Conservation (phyloP, 2,888 invertebrate genomes). For the Horisme vitalbata region DNA sequence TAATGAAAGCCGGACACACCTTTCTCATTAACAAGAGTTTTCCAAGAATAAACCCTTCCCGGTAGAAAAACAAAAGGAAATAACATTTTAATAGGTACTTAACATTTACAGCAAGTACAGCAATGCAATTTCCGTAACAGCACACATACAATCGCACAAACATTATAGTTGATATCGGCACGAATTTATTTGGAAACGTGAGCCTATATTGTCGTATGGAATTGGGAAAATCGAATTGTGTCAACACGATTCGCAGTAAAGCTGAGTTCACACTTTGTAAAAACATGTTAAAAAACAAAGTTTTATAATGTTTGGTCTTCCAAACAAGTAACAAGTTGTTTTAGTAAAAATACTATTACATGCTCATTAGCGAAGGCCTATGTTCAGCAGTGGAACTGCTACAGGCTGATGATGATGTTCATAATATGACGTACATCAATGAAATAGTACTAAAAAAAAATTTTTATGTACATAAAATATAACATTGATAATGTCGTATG, state of each 20-base stretch:
- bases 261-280: constrained; percentile 3
- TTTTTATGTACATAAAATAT: no score
- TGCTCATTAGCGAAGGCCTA: no score
- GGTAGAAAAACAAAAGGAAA: constrained; percentile 1
- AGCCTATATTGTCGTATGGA: constrained; percentile 55
- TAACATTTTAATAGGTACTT: constrained; percentile 18
- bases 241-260: constrained; percentile 49
- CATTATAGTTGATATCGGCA: constrained; percentile 27
- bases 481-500: constrained; percentile 58
- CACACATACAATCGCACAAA: constrained; percentile 26
- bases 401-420: no score
- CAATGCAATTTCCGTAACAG: constrained; percentile 23
- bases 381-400: no score
- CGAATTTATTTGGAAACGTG: constrained; percentile 55
- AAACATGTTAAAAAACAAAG: no score
- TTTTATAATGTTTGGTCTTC: no score
- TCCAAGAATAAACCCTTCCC: background rate
- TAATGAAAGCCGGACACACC: no score
- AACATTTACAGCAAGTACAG: constrained; percentile 17
- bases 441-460: no score
- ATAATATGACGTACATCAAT: no score
- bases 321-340: no score
- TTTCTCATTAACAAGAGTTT: background rate
- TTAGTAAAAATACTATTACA: no score
- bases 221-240: constrained; percentile 69